A percentile compares a stretch with the other conserved stretches of the same genome.
phyloP scores from a whole-genome alignment of 2,797 vertebrate species.

The Jordanella pulchra region DNA sequence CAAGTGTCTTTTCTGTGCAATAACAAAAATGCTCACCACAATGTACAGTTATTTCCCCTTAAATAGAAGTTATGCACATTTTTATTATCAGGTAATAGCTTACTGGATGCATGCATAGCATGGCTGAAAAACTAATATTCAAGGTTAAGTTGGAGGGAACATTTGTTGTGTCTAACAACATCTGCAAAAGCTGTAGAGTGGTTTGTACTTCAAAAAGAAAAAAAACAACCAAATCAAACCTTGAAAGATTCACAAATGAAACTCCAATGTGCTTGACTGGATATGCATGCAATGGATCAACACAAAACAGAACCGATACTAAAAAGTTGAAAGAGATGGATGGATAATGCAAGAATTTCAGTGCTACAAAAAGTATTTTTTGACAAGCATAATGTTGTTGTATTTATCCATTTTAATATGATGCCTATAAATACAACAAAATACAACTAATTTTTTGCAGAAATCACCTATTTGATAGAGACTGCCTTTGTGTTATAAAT shows the following conservation, averaged over 20 bases:
- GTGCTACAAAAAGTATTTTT: background rate
- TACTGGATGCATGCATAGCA: background rate
- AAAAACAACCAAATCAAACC: too few relatives aligned
- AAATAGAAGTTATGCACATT: background rate
- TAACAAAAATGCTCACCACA: conserved; percentile 58
- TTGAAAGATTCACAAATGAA: background rate
- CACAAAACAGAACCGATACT: background rate
- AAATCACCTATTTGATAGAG: background rate
- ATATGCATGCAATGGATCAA: background rate
- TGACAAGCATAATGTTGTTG: background rate
- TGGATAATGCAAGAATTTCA: background rate
- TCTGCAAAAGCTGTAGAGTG: background rate
- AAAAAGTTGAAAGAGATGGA: background rate
- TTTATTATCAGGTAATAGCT: background rate
- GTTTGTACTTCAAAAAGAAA: too few relatives aligned
- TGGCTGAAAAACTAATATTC: background rate
- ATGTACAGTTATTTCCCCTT: conserved; percentile 31
- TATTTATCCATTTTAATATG: background rate
- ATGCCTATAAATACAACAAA: background rate
- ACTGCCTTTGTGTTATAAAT: background rate
- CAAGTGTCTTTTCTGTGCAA: conserved; percentile 70
- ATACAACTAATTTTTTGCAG: too few relatives aligned
- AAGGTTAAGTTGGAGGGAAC: background rate
- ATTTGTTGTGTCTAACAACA: background rate
- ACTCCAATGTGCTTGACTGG: background rate